Conservation (phyloP, 1,140 invertebrate species). For the Dendroctonus valens region DNA sequence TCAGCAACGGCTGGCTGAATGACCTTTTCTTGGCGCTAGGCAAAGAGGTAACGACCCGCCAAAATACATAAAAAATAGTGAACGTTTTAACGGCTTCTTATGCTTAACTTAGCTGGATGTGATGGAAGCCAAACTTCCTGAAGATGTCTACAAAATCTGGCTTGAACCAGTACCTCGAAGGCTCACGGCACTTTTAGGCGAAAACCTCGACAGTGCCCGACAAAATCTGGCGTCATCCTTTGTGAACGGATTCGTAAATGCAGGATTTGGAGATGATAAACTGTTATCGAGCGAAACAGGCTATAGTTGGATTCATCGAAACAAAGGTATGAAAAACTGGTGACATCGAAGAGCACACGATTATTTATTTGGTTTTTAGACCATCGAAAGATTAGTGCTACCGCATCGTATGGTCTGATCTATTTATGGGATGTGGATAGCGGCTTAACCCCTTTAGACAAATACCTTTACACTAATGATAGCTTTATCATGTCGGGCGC, state of each 20-base stretch:
- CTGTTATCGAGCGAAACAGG: slow-evolving; percentile 70
- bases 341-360: background rate
- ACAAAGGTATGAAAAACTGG: slow-evolving; percentile 48
- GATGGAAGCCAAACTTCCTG: slow-evolving; percentile 82
- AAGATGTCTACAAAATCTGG: slow-evolving; percentile 86
- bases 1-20: slow-evolving; percentile 75
- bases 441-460: slow-evolving; percentile 84
- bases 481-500: slow-evolving; percentile 73
- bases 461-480: slow-evolving; percentile 77
- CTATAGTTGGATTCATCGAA: slow-evolving; percentile 79
- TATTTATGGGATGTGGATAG: slow-evolving; percentile 86
- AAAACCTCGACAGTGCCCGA: slow-evolving; percentile 69
- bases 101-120: slow-evolving; percentile 69
- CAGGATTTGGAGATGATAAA: slow-evolving; percentile 81
- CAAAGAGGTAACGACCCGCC: slow-evolving; percentile 61
- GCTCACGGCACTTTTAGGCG: slow-evolving; percentile 44
- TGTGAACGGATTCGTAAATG: slow-evolving; percentile 87
- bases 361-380: slow-evolving; percentile 34
- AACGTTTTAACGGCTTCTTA: slow-evolving; percentile 11
- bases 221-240: slow-evolving; percentile 81
- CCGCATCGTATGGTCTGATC: slow-evolving; percentile 74
- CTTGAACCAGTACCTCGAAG: slow-evolving; percentile 59
- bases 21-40: slow-evolving; percentile 73
- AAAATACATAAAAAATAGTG: background rate
- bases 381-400: slow-evolving; percentile 74